Evolutionary conservation across 2,888 invertebrate genomes (phyloP).

Genomic region (Plebejus argus): DNA sequence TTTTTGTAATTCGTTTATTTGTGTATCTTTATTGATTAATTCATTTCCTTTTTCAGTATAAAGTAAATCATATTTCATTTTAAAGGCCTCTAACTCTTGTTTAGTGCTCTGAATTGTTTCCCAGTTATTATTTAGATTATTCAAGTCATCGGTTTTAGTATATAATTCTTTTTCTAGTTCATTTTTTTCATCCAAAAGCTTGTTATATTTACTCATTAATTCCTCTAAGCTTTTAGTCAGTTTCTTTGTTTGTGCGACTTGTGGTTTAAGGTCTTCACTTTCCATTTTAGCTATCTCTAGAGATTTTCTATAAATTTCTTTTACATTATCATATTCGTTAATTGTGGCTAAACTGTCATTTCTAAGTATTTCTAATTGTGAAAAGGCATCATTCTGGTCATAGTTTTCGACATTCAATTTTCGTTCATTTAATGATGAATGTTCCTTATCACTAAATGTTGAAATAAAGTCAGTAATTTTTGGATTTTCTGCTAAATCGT

Average conservation of each 20-base stretch:
- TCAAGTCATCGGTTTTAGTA: not conserved
- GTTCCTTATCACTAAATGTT: not conserved
- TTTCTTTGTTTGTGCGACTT: slow-evolving; percentile 34
- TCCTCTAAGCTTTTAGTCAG: slow-evolving; percentile 49
- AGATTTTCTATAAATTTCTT: slow-evolving; percentile 36
- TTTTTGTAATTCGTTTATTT: slow-evolving; percentile 4
- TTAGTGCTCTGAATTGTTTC: not conserved
- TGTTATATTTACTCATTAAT: slow-evolving; percentile 51
- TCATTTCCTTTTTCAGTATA: not conserved
- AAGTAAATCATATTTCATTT: not conserved
- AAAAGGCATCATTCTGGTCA: not conserved
- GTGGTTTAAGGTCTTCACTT: slow-evolving; percentile 39
- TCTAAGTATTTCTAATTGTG: slow-evolving; percentile 10
- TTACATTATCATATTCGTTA: not conserved
- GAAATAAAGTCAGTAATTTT: not conserved
- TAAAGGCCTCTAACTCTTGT: not conserved
- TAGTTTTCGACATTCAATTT: not conserved
- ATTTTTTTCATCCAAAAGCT: slow-evolving; percentile 50
- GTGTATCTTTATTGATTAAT: not conserved
- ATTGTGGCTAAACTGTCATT: not conserved
- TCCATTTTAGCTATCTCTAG: slow-evolving; percentile 42
- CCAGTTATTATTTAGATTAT: not conserved
- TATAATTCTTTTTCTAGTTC: slow-evolving; percentile 4
- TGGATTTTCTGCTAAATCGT: slow-evolving; percentile 54
- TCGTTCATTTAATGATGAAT: not conserved